Evolutionary conservation across 2,797 vertebrate genomes (phyloP), one percentile per base, ranked within the genome.

Genomic region (Lepus oiostolus): DNA sequence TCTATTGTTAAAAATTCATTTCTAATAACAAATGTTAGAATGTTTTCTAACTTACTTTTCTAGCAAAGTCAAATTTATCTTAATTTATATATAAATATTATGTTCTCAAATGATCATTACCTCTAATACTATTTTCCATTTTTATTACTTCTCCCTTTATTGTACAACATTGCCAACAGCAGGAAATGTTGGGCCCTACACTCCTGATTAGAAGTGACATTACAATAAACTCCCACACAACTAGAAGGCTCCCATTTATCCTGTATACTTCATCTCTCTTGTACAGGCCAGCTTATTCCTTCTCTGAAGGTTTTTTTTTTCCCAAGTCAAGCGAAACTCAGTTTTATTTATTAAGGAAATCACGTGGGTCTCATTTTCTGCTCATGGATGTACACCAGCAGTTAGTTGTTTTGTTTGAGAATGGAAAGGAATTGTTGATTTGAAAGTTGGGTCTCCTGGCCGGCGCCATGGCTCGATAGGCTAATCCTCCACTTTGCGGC

Each of bases 1-100:
- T 86, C 17, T 42, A 62, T 38, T 84, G 63, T 50, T 76, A 11
- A 54, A 79, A 92, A 88, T 14, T 35, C 72, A 60, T 75, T 75
- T 95, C 12, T 65, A 52, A 12, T 81, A 72, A 22, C 11, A 92
- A 91, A 70, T 70, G 7, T 82, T 84, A 70, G 22, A 70, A 74
- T 67, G 35, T 85, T 94, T 89, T 52, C 90, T 67, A 12, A 75
- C 62, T 79, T 38, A 74, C 84, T 81, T 87, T 84, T 42, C 71
- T 12, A 65, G 9, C 2, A 87, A 30, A 76, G 47, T 2, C 14
- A 81, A 62, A 76, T 87, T 93, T 77, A 24, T 68, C 7, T 81
- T 50, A 63, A 83, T 38, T 60, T 42, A 82, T 89, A 7, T 75
- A 5, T 58, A 60, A 67, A 38, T 65, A 94, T 5, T 80, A 1